phyloP scores from a whole-genome alignment of 2,113 vertebrate genomes.

The Xiphias gladius region DNA sequence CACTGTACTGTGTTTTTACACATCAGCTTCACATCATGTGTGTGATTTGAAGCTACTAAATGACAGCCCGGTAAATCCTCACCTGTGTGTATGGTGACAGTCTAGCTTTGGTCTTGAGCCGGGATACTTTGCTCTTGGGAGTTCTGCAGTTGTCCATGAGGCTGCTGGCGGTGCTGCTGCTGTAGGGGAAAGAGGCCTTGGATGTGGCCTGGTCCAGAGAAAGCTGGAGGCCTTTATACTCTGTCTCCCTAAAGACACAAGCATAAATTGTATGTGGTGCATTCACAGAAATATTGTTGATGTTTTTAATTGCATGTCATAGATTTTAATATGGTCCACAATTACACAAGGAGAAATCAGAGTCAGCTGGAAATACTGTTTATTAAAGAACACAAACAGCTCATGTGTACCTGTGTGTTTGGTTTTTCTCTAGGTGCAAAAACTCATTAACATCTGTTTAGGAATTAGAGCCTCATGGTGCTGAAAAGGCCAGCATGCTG shows the following conservation, averaged over 20 bases:
- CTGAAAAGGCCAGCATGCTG: slow-evolving; percentile 20
- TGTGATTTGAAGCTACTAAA: not conserved
- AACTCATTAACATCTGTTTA: slow-evolving; percentile 66
- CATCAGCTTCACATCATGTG: not conserved
- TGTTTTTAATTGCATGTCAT: slow-evolving; percentile 18
- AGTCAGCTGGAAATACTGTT: slow-evolving; percentile 22
- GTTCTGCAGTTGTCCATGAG: slow-evolving; percentile 88
- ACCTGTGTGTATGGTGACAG: slow-evolving; percentile 97
- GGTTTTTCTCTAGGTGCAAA: slow-evolving; percentile 51
- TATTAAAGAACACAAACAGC: slow-evolving; percentile 43
- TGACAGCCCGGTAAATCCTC: slow-evolving; percentile 24
- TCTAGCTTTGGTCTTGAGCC: slow-evolving; percentile 91
- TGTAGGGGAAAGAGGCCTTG: slow-evolving; percentile 90
- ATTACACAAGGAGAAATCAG: slow-evolving; percentile 39
- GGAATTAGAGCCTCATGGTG: slow-evolving; percentile 57
- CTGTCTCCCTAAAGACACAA: slow-evolving; percentile 89
- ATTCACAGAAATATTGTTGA: not conserved
- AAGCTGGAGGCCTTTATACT: slow-evolving; percentile 97
- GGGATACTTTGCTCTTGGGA: slow-evolving; percentile 87
- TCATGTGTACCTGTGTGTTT: slow-evolving; percentile 50
- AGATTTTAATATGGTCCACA: slow-evolving; percentile 25
- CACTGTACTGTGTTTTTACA: not conserved
- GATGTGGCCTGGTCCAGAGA: slow-evolving; percentile 95
- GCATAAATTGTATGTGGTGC: slow-evolving; percentile 12
- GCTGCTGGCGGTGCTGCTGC: slow-evolving; percentile 85